Percentiles rank a stretch among this genome's conserved stretches.
Conservation (phyloP, 2,888 invertebrate genomes). For the Nasonia oneida region DNA sequence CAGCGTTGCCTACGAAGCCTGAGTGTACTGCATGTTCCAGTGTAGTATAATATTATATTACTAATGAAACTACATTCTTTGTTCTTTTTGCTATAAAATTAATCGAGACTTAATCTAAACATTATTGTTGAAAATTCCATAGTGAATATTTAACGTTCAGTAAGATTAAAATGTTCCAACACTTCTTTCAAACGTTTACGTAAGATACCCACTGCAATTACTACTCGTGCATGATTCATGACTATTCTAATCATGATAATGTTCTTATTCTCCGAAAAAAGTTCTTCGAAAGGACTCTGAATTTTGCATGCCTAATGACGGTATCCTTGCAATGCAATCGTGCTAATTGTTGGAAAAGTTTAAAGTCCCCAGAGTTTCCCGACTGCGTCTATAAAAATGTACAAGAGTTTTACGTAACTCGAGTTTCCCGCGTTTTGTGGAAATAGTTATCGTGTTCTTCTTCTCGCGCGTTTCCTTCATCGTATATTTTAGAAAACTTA, state of each 20-base stretch:
- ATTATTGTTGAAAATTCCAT: background rate
- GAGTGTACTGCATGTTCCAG: background rate
- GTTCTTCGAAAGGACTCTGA: background rate
- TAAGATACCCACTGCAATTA: background rate
- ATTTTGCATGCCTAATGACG: background rate
- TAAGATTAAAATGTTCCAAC: background rate
- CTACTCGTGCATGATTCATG: background rate
- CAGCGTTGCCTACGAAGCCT: background rate
- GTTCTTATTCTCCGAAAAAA: background rate
- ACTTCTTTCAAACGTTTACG: background rate
- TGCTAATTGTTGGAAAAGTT: slow-evolving; percentile 2
- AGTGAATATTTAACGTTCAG: background rate
- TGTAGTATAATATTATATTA: background rate
- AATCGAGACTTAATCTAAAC: too few species aligned
- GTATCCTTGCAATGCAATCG: background rate
- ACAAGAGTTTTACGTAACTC: slow-evolving; percentile 7
- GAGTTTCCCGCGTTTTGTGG: background rate
- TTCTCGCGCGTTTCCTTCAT: background rate
- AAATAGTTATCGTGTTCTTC: slow-evolving; percentile 1
- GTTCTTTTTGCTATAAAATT: background rate
- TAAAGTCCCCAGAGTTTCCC: background rate
- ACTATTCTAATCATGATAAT: background rate
- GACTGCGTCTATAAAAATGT: background rate
- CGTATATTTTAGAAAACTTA: background rate
- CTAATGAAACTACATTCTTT: background rate